Evolutionary conservation across 2,113 vertebrate genomes (phyloP).

Genomic region (Corythornis madagascariensis): DNA sequence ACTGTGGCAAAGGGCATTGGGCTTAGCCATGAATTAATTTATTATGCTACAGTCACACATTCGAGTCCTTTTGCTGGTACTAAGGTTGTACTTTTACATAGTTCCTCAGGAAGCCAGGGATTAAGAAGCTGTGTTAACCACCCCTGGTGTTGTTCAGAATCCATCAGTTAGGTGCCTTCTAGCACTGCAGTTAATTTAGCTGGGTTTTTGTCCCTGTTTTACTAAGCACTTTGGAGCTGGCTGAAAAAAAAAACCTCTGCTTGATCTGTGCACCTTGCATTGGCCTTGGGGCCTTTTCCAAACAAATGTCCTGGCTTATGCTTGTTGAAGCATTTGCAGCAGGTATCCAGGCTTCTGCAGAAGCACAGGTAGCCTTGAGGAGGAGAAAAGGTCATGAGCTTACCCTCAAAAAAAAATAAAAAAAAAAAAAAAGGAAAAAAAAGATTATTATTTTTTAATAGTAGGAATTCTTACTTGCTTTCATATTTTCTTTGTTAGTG

Average conservation of each 20-base stretch:
- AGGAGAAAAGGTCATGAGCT: conserved; percentile 56
- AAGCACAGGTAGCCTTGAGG: conserved; percentile 59
- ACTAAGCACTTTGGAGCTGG: conserved; percentile 46
- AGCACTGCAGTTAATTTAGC: background rate
- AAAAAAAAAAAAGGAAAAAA: background rate
- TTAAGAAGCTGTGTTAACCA: background rate
- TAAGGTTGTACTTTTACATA: background rate
- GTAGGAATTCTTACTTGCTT: background rate
- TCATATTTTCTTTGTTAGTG: background rate
- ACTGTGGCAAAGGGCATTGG: background rate
- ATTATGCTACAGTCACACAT: rapidly evolving
- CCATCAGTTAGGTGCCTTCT: background rate
- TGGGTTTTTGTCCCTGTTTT: background rate
- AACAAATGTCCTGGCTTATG: conserved; percentile 13
- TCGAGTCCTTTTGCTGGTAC: background rate
- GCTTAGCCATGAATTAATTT: background rate
- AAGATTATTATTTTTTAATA: background rate
- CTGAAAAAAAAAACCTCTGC: conserved; percentile 40
- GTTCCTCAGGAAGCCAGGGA: background rate
- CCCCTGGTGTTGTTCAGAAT: background rate
- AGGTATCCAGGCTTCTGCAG: conserved; percentile 42
- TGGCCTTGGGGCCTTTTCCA: conserved; percentile 27
- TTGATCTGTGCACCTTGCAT: conserved; percentile 63
- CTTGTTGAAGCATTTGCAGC: conserved; percentile 17
- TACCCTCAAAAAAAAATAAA: background rate